Base-by-base conservation (phyloP, 2,888 invertebrate species). In the Phorcus lineatus region DNA sequence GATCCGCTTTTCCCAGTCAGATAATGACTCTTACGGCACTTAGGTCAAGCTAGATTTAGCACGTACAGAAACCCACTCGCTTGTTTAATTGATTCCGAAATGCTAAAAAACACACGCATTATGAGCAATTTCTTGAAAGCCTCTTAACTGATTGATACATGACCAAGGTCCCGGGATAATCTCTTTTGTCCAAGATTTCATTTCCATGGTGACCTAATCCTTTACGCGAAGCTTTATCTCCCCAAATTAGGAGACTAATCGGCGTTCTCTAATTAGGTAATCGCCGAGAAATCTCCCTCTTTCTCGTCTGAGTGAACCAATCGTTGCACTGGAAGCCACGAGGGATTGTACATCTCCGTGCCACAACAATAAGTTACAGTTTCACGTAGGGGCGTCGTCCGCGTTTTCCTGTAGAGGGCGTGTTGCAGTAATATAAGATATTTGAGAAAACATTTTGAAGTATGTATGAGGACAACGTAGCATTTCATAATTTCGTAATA, bases 181-280 rank as follows among this genome's bases (percentile, higher is more conserved):
- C 62, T 28, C 62, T 17, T 62, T 62, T 62, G 62, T 62, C 62
- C 62, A 24, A 62, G 62, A 62, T 62, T 62, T 62, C 62, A 62
- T 62, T 62, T 28, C 62, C 62, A 62, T 62, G 62, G 62, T 62
- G 62, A 62, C 62, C 62, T 62, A 62, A 62, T 62, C 62, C 62
- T 28, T 28, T 28, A 28, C 62, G 62, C 28, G 22, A 24, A 28
- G 62, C 62, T 24, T 62, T 11, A 62, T 62, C 62, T 24, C 28
- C 24, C 28, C 62, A 62, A 28, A 62, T 62, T 22, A 62, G 62
- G 62, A 1, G 6, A 24, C 24, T 62, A 62, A 62, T 62, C 62
- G 62, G 28, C 62, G 28, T 62, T 16, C 28, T 24, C 24, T 62
- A 62, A 62, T 62, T 62, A 62, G 28, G 62, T 62, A 62, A 62